Conservation (phyloP, 2,113 vertebrate species). For the Varanus salvator region DNA sequence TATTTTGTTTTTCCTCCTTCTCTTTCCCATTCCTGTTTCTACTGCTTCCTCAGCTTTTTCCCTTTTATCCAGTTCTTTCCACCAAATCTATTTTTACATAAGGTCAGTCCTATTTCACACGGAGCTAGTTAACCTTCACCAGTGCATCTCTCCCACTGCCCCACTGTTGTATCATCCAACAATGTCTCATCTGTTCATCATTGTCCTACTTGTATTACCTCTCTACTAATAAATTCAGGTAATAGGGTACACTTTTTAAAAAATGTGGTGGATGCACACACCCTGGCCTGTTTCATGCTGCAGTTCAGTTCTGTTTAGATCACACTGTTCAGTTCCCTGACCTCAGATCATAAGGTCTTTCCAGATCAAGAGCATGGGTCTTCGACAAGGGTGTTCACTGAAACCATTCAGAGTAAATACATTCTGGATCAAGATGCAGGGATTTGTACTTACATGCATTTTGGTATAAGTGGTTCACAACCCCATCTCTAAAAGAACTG, state of each 20-base stretch:
- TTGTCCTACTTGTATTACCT: not conserved
- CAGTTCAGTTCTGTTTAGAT: not conserved
- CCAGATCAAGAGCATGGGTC: not conserved
- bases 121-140: not conserved
- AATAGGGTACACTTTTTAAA: constrained; percentile 5
- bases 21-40: not conserved
- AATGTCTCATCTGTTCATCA: not conserved
- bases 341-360: not conserved
- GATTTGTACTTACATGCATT: not conserved
- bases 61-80: not conserved
- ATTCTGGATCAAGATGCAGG: not conserved
- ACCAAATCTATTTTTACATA: not conserved
- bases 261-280: not conserved
- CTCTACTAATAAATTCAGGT: not conserved
- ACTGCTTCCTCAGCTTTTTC: not conserved
- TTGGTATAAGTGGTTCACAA: not conserved
- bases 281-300: too few species aligned
- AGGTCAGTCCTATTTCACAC: not conserved
- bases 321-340: not conserved
- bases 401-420: not conserved
- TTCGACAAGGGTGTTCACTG: not conserved
- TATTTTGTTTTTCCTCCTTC: not conserved
- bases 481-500: not conserved
- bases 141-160: not conserved
- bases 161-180: not conserved